These are phyloP conservation scores for Falco berigora DNA, from an alignment of 2,797 vertebrate species.

Conservation along the genomic window DNA sequence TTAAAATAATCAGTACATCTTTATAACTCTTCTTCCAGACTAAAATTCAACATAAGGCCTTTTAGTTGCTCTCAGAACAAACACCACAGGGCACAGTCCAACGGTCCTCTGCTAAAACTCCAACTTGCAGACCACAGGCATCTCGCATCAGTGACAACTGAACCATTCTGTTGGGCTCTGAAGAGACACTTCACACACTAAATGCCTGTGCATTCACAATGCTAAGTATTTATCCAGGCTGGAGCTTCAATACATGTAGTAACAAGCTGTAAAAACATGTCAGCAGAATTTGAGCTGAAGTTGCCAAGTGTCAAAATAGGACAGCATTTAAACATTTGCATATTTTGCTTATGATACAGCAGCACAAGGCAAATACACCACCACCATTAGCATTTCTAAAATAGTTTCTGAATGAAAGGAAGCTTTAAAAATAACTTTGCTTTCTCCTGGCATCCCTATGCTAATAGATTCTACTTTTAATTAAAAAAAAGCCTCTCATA, in stretches of 20 bases:
- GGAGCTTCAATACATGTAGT: neutral
- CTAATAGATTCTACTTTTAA: constrained; percentile 60
- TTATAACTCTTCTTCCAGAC: neutral
- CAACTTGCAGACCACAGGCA: neutral
- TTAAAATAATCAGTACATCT: neutral
- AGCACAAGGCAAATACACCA: constrained; percentile 38
- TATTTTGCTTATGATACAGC: constrained; percentile 22
- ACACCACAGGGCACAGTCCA: neutral
- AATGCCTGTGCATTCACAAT: accelerated
- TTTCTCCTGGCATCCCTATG: constrained; percentile 24
- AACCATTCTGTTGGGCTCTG: neutral
- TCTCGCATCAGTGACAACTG: neutral
- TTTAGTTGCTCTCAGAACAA: neutral
- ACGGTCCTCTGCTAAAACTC: neutral
- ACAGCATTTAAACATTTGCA: constrained; percentile 54
- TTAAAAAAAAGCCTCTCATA: neutral
- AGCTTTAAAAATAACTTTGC: constrained; percentile 43
- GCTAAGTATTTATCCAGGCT: neutral
- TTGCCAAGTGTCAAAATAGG: constrained; percentile 45
- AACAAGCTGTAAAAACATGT: constrained; percentile 41
- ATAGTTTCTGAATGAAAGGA: constrained; percentile 59
- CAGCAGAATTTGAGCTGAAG: constrained; percentile 17
- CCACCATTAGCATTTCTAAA: constrained; percentile 65
- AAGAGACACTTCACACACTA: neutral
- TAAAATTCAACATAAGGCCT: neutral